Evolutionary conservation across 2,113 vertebrate species (phyloP), one percentile per base, ranked within the genome.

Genomic region (Lethenteron reissneri): DNA sequence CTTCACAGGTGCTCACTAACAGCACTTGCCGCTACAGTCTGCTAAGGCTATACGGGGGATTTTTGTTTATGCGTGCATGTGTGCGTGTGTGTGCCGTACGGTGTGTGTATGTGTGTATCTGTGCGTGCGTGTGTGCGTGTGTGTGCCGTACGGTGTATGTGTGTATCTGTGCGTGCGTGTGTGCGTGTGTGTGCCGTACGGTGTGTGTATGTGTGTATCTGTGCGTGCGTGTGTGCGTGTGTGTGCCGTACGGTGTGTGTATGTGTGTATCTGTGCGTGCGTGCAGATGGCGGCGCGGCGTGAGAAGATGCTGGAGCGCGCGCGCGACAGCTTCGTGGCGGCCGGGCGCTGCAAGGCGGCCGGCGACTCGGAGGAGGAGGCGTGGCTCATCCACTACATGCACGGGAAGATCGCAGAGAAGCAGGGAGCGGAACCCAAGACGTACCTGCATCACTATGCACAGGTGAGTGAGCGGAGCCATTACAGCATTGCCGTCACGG

Each of bases 311-410:
- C 75, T 99, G 76, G 88, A 89, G 79, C 92, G 87, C 0, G 86
- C 94, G 25, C 81, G 82, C 19, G 79, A 85, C 76, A 95, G 94
- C 76, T 99, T 99, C 76, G 84, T 85, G 0, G 85, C 89, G 0
- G 92, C 94, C 0, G 86, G 90, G 2, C 82, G 76, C 70, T 97
- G 92, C 11, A 21, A 68, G 64, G 64, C n/a, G 9, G 90, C 90
- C 77, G 89, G 88, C 0, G 89, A 92, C 1, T 89, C 90, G 0
- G 92, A 94, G 1, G 92, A 97, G 75, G 94, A 99, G 75, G 94
- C 96, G 79, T 97, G 94, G 94, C 87, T 99, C 17, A 94, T 97
- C 74, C 90, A 97, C 75, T 99, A 99, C 82, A 99, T 99, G 94
- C 82, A 96, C 77, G 94, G 87, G n/a, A 99, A 99, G 82, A 92